Evolutionary conservation across 1,140 invertebrate genomes (phyloP), one percentile per base, ranked within the genome.

Genomic region (Cotesia chilonis): DNA sequence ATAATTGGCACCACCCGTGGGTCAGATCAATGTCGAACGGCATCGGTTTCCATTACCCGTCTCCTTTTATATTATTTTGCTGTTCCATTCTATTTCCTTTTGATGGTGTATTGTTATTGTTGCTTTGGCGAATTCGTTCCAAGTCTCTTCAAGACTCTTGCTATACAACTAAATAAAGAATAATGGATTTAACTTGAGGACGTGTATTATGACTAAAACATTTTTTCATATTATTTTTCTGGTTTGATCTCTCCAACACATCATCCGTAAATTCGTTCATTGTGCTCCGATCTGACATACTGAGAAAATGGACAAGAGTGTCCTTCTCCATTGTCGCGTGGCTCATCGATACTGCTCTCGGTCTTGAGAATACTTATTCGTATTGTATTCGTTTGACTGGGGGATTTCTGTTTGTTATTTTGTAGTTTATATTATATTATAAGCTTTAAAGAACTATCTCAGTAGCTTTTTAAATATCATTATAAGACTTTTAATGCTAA

Each of bases 1-100:
- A 79, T 83, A 82, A 83, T 83, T 83, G 79, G 76, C 78, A 79
- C 68, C 72, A 64, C 72, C 66, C 54, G 66, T 69, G 36, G 66
- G 41, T 47, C 7, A 47, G 41, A 47, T 47, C 7, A 47, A 47
- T 47, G 41, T 47, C 6, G 41, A 47, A 28, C 9, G 9, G 9
- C 17, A 20, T 14, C 14, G 17, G 57, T 10, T 36, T 10, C 28
- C 28, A 28, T 28, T 47, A 47, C 2, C 17, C 17, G 12, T 60
- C 9, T 36, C 17, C 9, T 5, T 20, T 60, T 10, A 3, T 47
- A 6, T 47, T 47, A 47, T 5, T 47, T 47, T 47, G 6, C 5
- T 47, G 6, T 47, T 47, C 10, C 57, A 35, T 17, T 17, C 3
- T 59, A 4, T 41, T 41, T 3, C 55, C 35, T 65, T 52, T 72